These are phyloP conservation scores for Stegodyphus dumicola DNA, from an alignment of 1,140 invertebrate species.

Conservation along the genomic window DNA sequence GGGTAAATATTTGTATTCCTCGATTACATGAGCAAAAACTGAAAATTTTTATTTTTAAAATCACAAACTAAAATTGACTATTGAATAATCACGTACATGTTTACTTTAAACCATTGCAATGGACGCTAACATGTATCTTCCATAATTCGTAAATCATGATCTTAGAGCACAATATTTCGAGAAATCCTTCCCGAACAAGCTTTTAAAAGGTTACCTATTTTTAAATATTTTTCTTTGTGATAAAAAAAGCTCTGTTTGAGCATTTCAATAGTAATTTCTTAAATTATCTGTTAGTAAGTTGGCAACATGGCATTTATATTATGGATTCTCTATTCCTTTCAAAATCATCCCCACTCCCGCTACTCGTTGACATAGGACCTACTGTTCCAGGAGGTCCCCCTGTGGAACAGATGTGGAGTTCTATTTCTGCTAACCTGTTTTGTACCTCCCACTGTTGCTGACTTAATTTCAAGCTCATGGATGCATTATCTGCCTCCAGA, in stretches of 20 bases:
- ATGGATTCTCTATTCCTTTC: slow-evolving; percentile 69
- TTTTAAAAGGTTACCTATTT: too few species aligned
- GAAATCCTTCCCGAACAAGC: too few species aligned
- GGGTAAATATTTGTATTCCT: too few species aligned
- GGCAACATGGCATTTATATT: slow-evolving; percentile 64
- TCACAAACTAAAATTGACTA: too few species aligned
- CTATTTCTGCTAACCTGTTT: slow-evolving; percentile 92
- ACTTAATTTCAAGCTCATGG: slow-evolving; percentile 89
- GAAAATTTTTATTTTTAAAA: too few species aligned
- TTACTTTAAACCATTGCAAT: too few species aligned
- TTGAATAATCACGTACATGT: too few species aligned
- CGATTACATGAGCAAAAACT: too few species aligned
- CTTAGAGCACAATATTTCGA: too few species aligned
- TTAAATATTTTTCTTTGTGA: too few species aligned
- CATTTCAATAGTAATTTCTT: background rate
- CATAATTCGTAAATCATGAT: too few species aligned
- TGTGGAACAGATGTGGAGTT: slow-evolving; percentile 84
- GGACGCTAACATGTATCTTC: too few species aligned
- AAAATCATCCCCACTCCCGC: slow-evolving; percentile 65
- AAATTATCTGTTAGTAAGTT: background rate
- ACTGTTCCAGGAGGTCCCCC: slow-evolving; percentile 12
- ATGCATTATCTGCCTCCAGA: slow-evolving; percentile 91
- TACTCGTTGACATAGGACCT: slow-evolving; percentile 11
- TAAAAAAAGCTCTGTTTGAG: background rate
- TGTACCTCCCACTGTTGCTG: slow-evolving; percentile 97